Conservation (phyloP, 2,797 vertebrate genomes). For the Dallia pectoralis region DNA sequence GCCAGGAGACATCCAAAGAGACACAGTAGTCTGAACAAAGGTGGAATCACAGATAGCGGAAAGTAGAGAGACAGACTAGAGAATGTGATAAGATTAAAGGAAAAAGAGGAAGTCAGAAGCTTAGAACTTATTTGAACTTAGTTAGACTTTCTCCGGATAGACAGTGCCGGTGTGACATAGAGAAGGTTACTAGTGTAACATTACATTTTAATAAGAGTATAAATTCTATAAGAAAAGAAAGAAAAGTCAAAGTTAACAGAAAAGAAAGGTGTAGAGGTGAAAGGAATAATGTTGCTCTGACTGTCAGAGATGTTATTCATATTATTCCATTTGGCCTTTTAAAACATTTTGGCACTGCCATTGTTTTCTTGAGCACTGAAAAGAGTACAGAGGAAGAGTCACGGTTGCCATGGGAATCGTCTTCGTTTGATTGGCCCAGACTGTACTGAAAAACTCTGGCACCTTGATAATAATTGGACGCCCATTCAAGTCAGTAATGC, state of each 20-base stretch:
- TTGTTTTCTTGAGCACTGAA: too few relatives aligned
- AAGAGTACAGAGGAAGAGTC: background rate
- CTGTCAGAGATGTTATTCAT: background rate
- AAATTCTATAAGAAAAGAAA: too few relatives aligned
- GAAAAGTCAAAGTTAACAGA: background rate
- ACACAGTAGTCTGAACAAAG: background rate
- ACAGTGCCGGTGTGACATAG: background rate
- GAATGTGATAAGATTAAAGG: background rate
- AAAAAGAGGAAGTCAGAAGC: background rate
- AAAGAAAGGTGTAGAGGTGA: background rate
- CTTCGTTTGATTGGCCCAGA: background rate
- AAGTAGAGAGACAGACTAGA: background rate
- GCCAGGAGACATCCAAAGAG: background rate
- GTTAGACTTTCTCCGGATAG: background rate
- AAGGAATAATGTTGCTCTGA: background rate
- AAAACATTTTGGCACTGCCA: too few relatives aligned
- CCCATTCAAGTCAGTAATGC: background rate
- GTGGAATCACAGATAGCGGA: background rate
- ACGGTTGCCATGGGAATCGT: background rate
- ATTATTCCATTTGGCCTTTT: background rate
- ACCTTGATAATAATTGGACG: background rate
- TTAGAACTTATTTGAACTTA: background rate
- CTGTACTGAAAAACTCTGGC: background rate
- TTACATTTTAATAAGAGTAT: background rate
- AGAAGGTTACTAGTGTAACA: background rate